phyloP scores from a whole-genome alignment of 2,797 vertebrate genomes.

The Rhabdophis nuchalis region DNA sequence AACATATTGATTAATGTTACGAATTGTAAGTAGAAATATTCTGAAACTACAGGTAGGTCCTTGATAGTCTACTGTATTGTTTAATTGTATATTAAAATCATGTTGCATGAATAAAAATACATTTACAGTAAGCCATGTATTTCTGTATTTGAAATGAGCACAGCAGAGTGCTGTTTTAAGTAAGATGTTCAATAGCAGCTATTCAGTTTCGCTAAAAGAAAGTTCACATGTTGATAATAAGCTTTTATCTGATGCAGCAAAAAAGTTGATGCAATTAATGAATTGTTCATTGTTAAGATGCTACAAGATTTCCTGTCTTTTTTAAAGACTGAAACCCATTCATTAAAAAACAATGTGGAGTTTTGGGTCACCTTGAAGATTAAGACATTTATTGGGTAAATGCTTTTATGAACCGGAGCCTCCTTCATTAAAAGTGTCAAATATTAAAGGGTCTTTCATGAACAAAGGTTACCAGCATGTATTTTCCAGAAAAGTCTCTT shows the following conservation, averaged over 20 bases:
- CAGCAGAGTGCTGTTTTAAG: background rate
- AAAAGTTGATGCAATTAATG: background rate
- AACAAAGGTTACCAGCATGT: background rate
- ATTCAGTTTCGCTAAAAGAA: background rate
- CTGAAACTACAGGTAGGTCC: background rate
- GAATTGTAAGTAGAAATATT: background rate
- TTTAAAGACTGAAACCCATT: background rate
- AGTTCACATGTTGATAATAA: background rate
- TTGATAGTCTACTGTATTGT: background rate
- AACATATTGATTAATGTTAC: background rate
- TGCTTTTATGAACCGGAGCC: background rate
- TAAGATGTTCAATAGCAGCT: background rate
- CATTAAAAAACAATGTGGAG: background rate
- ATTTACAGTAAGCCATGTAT: background rate
- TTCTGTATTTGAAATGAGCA: background rate
- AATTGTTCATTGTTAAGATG: background rate
- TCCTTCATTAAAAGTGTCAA: background rate
- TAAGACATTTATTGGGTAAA: background rate
- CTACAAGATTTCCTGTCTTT: background rate
- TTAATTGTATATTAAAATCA: background rate
- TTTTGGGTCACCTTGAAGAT: background rate
- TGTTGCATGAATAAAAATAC: background rate
- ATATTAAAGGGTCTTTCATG: background rate
- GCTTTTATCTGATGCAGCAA: background rate
- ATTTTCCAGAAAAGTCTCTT: background rate